Conservation (phyloP, 2,888 invertebrate genomes). For the Nymphalis urticae region DNA sequence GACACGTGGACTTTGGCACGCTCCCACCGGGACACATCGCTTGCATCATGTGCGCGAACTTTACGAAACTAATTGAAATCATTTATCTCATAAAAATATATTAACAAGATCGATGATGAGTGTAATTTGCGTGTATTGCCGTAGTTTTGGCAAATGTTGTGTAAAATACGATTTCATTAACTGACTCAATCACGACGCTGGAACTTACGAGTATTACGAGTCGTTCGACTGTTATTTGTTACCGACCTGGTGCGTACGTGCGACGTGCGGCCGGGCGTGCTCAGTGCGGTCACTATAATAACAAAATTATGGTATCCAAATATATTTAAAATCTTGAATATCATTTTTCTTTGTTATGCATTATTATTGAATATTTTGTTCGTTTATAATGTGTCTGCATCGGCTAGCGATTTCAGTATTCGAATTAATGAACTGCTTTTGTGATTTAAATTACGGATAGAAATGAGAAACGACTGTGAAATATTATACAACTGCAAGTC, state of each 20-base stretch:
- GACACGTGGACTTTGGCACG: conserved; percentile 25
- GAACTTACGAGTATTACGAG: no score
- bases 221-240: no score
- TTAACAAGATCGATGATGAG: neutral
- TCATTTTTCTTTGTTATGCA: neutral
- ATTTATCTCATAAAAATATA: neutral
- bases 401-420: neutral
- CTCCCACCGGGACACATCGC: neutral
- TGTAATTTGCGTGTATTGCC: no score
- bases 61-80: neutral
- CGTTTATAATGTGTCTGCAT: conserved; percentile 13
- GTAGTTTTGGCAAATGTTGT: no score
- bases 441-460: conserved; percentile 15
- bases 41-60: conserved; percentile 1
- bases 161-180: no score
- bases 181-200: no score
- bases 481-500: conserved; percentile 17
- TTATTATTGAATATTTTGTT: neutral
- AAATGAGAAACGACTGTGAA: conserved; percentile 25
- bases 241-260: no score
- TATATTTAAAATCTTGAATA: neutral
- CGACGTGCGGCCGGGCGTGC: no score
- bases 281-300: no score
- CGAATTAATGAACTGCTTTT: conserved; percentile 13
- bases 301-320: no score